Conservation (phyloP, 2,888 invertebrate genomes). For the Lasioglossum vierecki region DNA sequence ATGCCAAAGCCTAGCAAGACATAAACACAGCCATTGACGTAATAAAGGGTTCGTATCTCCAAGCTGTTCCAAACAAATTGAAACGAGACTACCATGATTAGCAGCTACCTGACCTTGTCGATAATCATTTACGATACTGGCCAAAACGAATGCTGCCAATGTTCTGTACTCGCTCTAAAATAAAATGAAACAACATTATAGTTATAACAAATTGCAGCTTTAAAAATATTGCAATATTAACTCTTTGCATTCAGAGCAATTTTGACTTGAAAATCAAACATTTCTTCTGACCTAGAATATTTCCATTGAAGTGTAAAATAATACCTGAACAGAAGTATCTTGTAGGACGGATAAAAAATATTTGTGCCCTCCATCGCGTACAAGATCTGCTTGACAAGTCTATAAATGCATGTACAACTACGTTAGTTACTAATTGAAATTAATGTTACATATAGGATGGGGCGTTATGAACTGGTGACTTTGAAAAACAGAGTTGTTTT, state of each 20-base stretch:
- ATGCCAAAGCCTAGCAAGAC: conserved; percentile 95
- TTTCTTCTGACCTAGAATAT: no score
- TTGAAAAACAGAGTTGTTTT: no score
- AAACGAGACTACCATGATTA: conserved; percentile 94
- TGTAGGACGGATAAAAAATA: conserved; percentile 97
- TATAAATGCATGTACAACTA: conserved; percentile 82
- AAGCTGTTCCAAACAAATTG: conserved; percentile 96
- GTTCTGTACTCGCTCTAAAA: conserved; percentile 92
- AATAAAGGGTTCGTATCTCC: conserved; percentile 88
- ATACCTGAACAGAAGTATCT: conserved; percentile 92
- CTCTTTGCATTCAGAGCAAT: no score
- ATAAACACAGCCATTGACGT: conserved; percentile 96
- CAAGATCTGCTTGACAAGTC: conserved; percentile 97
- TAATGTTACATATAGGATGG: no score
- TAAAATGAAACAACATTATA: conserved; percentile 24
- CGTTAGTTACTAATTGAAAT: not conserved
- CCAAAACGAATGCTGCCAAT: conserved; percentile 97
- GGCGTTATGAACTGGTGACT: no score
- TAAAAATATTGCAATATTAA: not conserved
- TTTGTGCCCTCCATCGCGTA: conserved; percentile 96
- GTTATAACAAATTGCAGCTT: not conserved
- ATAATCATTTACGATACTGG: conserved; percentile 96
- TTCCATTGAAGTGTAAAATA: conserved; percentile 4
- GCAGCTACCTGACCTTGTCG: conserved; percentile 95
- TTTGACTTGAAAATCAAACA: no score